phyloP scores from a whole-genome alignment of 2,797 vertebrate genomes.

The Crocodylus rhombifer region DNA sequence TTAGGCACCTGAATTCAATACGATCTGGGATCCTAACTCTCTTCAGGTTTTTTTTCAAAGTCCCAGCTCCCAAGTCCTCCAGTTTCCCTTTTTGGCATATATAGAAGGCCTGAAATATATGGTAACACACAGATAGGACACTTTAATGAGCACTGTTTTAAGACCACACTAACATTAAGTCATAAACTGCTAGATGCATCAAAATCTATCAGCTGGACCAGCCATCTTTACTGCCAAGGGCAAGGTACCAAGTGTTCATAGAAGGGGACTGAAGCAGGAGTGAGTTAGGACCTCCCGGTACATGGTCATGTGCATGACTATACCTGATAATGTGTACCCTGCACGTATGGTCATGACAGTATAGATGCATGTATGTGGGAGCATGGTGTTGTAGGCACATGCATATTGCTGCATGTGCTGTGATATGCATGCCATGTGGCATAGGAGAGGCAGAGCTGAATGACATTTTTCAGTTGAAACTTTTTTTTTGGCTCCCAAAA shows the following conservation, averaged over 20 bases:
- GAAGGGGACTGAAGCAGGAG: not conserved
- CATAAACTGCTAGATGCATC: accelerated
- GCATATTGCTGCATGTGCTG: not conserved
- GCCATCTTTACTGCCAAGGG: not conserved
- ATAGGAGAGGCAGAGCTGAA: not conserved
- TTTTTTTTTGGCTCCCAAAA: too few species aligned
- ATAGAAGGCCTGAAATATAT: not conserved
- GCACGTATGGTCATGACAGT: not conserved
- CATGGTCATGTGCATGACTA: not conserved
- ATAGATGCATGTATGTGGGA: not conserved
- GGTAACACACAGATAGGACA: not conserved
- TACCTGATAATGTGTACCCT: not conserved
- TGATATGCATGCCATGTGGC: not conserved
- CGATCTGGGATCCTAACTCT: not conserved
- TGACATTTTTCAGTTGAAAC: not conserved
- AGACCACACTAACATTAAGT: not conserved
- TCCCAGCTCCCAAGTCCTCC: not conserved
- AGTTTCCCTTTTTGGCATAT: not conserved
- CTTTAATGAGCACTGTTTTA: not conserved
- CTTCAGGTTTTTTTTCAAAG: not conserved
- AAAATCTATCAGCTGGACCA: not conserved
- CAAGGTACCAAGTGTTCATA: not conserved
- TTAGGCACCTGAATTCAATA: not conserved
- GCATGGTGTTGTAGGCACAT: not conserved
- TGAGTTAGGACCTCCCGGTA: not conserved